Conservation (phyloP, 2,113 vertebrate species). For the Nothobranchius furzeri region DNA sequence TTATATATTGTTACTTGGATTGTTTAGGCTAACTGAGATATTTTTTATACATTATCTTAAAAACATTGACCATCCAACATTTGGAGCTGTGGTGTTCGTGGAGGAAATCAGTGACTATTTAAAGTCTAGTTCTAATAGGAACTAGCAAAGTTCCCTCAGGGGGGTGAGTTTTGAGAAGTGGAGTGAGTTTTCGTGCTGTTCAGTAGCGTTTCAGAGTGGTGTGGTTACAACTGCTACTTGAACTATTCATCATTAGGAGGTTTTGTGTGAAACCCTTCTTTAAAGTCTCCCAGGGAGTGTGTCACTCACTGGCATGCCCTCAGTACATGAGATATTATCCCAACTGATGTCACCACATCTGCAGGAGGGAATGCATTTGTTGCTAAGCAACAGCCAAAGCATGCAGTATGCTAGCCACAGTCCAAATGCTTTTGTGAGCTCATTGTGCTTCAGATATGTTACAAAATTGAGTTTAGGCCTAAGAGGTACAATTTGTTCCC, state of each 20-base stretch:
- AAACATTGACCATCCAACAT: neutral
- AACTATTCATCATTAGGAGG: constrained; percentile 35
- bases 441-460: constrained; percentile 13
- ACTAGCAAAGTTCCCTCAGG: neutral
- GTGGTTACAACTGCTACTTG: constrained; percentile 19
- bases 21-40: too few species aligned
- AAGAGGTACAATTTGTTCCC: neutral
- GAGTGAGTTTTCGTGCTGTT: neutral
- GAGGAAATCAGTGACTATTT: too few species aligned
- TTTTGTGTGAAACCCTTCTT: constrained; percentile 33
- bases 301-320: constrained; percentile 52
- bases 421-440: constrained; percentile 36
- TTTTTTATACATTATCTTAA: neutral
- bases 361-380: constrained; percentile 68
- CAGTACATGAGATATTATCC: constrained; percentile 57
- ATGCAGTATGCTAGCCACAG: constrained; percentile 52
- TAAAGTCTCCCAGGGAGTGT: constrained; percentile 47
- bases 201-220: constrained; percentile 3
- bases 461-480: neutral
- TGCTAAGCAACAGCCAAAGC: constrained; percentile 69
- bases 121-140: too few species aligned
- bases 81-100: neutral
- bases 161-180: neutral
- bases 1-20: too few species aligned
- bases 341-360: constrained; percentile 62